phyloP scores from a whole-genome alignment of 2,797 vertebrate genomes.

The Morus bassanus region DNA sequence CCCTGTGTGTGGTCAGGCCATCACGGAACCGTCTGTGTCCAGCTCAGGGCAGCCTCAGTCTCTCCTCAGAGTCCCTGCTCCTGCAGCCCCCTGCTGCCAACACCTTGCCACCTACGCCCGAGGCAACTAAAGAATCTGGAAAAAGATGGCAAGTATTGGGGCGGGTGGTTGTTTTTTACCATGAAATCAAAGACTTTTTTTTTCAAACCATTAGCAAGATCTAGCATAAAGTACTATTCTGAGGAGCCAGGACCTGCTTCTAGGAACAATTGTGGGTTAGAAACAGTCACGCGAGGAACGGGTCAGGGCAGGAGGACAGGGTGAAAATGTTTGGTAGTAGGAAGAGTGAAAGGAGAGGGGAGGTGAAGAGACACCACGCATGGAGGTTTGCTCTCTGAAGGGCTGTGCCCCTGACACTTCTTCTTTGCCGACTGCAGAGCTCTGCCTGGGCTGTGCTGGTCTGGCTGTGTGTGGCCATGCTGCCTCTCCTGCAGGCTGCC shows the following conservation, averaged over 20 bases:
- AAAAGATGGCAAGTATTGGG: neutral
- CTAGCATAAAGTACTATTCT: neutral
- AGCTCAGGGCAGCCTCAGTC: rapidly evolving
- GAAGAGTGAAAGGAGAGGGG: neutral
- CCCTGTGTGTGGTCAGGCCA: rapidly evolving
- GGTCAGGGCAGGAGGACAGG: neutral
- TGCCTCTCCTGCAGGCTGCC: neutral
- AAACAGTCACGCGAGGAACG: neutral
- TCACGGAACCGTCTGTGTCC: neutral
- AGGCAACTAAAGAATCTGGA: neutral
- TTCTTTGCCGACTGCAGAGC: neutral
- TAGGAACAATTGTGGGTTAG: neutral
- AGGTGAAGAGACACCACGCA: rapidly evolving
- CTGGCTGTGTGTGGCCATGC: neutral
- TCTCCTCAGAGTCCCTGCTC: neutral
- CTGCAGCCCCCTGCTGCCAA: neutral
- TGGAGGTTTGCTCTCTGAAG: neutral
- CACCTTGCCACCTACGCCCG: neutral
- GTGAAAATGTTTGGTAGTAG: neutral
- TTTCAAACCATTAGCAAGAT: neutral
- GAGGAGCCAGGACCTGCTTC: rapidly evolving
- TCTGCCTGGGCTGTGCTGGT: neutral
- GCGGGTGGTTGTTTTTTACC: neutral
- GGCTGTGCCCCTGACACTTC: neutral
- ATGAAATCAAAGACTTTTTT: neutral